Conservation (phyloP, 2,888 invertebrate genomes). For the Polydrusus tereticollis region DNA sequence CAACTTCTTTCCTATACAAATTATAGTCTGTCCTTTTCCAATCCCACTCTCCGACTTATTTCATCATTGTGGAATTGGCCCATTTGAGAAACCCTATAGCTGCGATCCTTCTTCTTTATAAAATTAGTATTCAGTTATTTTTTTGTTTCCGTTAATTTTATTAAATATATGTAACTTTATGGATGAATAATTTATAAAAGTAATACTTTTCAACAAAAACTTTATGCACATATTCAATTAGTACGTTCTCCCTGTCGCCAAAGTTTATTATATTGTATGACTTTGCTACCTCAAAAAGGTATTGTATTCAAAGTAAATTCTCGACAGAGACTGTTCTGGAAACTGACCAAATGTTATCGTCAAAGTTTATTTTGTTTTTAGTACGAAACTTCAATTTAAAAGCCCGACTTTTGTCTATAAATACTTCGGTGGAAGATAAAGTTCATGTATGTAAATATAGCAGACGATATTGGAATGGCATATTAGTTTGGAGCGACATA, state of each 20-base stretch:
- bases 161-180: too few species aligned
- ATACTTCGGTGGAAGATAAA: constrained; percentile 32
- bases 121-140: too few species aligned
- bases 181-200: background rate
- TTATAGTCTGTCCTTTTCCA: too few species aligned
- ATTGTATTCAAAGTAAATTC: constrained; percentile 40
- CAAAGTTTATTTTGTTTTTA: constrained; percentile 46
- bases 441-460: constrained; percentile 35
- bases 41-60: too few species aligned
- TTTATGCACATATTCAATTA: background rate
- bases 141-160: too few species aligned
- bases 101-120: too few species aligned
- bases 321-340: constrained; percentile 29
- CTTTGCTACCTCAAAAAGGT: constrained; percentile 42
- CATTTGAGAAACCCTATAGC: too few species aligned
- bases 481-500: background rate
- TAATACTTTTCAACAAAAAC: background rate
- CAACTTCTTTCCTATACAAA: too few species aligned
- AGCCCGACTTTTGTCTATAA: constrained; percentile 34
- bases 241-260: constrained; percentile 7
- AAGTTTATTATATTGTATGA: constrained; percentile 39
- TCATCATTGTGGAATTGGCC: too few species aligned
- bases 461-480: constrained; percentile 18
- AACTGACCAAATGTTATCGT: constrained; percentile 47
- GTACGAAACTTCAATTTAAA: constrained; percentile 34